phyloP scores from a whole-genome alignment of 2,113 vertebrate genomes.

The Microcebus tavaratra region DNA sequence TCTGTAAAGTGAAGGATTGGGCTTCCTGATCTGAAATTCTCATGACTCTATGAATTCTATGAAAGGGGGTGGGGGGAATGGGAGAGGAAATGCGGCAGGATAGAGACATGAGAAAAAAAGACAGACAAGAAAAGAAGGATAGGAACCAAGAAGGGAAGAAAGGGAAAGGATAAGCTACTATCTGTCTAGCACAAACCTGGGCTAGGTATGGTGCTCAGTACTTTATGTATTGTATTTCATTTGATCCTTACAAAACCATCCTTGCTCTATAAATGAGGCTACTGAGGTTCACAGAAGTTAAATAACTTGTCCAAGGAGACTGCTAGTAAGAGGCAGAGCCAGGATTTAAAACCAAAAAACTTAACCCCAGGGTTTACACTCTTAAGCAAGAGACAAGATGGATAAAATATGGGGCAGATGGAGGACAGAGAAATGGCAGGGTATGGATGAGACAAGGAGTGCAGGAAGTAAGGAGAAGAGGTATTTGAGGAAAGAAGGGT shows the following conservation, averaged over 20 bases:
- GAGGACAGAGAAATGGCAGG: background rate
- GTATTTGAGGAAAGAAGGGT: background rate
- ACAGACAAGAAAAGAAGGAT: background rate
- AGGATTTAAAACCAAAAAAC: background rate
- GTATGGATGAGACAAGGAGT: background rate
- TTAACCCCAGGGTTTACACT: background rate
- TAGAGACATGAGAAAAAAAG: background rate
- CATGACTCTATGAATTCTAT: background rate
- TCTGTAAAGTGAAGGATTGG: background rate
- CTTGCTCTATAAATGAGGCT: background rate
- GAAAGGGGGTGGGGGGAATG: background rate
- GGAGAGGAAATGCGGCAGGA: background rate
- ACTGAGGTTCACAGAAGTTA: background rate
- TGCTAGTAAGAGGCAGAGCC: background rate
- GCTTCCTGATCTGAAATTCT: background rate
- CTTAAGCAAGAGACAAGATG: background rate
- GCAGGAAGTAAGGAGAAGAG: background rate
- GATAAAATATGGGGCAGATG: background rate
- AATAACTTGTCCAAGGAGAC: background rate
- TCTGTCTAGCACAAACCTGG: background rate
- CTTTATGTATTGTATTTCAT: rapidly evolving
- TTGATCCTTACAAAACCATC: too few relatives aligned
- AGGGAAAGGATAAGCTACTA: background rate
- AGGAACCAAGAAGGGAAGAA: background rate
- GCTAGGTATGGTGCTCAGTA: background rate